Percentiles rank a stretch among this genome's conserved stretches.
Conservation (phyloP, 2,888 invertebrate genomes). For the Cancer borealis region DNA sequence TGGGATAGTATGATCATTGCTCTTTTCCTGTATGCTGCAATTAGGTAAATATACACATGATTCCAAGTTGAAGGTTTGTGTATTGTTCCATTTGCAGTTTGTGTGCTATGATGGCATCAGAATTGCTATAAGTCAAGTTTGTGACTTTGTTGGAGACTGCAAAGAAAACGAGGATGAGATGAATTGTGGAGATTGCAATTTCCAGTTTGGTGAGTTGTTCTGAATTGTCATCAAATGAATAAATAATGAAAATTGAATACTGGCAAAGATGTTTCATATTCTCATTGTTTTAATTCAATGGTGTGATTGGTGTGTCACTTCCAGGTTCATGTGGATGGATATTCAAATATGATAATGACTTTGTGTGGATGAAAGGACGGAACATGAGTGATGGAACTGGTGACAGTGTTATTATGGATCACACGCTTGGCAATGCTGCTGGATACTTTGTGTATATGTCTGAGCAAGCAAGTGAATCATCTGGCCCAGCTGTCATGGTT, state of each 20-base stretch:
- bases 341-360: constrained; percentile 39
- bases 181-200: constrained; percentile 67
- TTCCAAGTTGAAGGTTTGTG: background rate
- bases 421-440: constrained; percentile 27
- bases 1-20: too few species aligned
- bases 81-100: constrained; percentile 56
- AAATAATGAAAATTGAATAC: background rate
- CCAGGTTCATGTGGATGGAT: constrained; percentile 71
- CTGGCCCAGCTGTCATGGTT: constrained; percentile 64
- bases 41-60: background rate
- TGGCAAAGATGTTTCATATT: too few species aligned
- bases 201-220: constrained; percentile 65
- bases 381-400: constrained; percentile 56
- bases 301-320: background rate
- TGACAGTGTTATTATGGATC: background rate
- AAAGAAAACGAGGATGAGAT: constrained; percentile 65
- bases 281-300: background rate
- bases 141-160: constrained; percentile 72
- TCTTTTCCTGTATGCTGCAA: background rate
- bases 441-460: constrained; percentile 65
- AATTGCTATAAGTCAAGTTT: constrained; percentile 47
- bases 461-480: constrained; percentile 35
- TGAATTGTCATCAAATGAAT: background rate
- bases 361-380: constrained; percentile 60
- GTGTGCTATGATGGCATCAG: constrained; percentile 59